Percentiles rank a stretch among this genome's conserved stretches.
These are phyloP conservation scores for Aplocera efformata DNA, from an alignment of 2,888 invertebrate genomes.

Conservation along the genomic window DNA sequence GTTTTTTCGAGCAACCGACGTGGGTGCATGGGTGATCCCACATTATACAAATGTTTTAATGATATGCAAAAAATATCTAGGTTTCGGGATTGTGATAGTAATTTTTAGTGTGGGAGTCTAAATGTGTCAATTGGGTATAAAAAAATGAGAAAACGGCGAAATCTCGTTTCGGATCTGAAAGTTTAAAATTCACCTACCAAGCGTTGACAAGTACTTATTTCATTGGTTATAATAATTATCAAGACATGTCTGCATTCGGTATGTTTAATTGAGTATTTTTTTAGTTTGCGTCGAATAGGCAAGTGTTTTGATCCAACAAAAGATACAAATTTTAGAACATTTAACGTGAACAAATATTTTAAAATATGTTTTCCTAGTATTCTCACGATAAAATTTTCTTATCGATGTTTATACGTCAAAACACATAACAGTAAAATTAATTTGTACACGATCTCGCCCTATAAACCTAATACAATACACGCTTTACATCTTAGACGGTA, in stretches of 20 bases:
- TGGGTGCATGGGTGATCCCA: no score
- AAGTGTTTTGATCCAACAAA: slow-evolving; percentile 42
- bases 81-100: no score
- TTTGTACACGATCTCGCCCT: slow-evolving; percentile 68
- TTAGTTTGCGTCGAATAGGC: slow-evolving; percentile 35
- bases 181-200: no score
- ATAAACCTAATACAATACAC: slow-evolving; percentile 55
- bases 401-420: slow-evolving; percentile 42
- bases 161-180: no score
- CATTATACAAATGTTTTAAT: no score
- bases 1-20: no score
- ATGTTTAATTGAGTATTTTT: slow-evolving; percentile 43
- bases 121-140: no score
- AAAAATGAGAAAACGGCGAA: no score
- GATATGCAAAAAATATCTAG: no score
- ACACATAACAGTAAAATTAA: slow-evolving; percentile 56
- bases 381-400: slow-evolving; percentile 26
- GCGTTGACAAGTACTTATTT: no score
- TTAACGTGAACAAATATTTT: slow-evolving; percentile 36
- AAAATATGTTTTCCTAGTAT: slow-evolving; percentile 40
- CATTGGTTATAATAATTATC: no score
- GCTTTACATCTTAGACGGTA: slow-evolving; percentile 68
- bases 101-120: no score
- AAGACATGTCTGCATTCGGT: slow-evolving; percentile 15
- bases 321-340: slow-evolving; percentile 47